Conservation (phyloP, 2,113 vertebrate genomes). For the Geothlypis trichas region DNA sequence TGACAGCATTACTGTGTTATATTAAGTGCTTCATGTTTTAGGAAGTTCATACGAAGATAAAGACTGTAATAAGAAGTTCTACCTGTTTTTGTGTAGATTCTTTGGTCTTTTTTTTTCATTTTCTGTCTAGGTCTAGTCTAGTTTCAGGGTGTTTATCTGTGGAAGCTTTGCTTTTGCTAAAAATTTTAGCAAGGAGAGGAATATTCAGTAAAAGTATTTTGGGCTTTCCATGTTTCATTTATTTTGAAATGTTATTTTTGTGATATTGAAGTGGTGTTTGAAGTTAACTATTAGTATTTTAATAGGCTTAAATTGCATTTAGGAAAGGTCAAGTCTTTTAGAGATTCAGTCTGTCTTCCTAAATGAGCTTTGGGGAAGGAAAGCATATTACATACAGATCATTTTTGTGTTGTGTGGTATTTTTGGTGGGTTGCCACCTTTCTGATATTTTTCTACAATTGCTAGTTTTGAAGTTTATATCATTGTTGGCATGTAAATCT, state of each 20-base stretch:
- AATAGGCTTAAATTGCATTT: background rate
- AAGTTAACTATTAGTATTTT: background rate
- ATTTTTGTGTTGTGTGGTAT: background rate
- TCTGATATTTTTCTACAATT: background rate
- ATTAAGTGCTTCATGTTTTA: background rate
- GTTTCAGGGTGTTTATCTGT: background rate
- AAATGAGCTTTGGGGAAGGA: background rate
- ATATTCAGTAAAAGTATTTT: background rate
- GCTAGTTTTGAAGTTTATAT: accelerated
- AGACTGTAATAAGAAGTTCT: background rate
- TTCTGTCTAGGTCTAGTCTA: background rate
- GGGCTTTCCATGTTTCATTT: background rate
- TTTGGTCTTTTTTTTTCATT: background rate
- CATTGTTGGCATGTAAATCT: background rate
- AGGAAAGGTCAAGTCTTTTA: background rate
- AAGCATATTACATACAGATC: accelerated
- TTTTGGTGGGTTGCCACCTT: background rate
- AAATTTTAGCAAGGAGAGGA: background rate
- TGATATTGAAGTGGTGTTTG: background rate
- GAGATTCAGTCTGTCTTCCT: background rate
- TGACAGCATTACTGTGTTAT: background rate
- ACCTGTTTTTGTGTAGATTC: background rate
- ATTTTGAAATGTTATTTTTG: background rate
- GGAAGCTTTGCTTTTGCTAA: background rate
- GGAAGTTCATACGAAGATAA: background rate